These are phyloP conservation scores for Psittacula cyanocephala DNA, from an alignment of 2,113 vertebrate genomes.

Conservation along the genomic window DNA sequence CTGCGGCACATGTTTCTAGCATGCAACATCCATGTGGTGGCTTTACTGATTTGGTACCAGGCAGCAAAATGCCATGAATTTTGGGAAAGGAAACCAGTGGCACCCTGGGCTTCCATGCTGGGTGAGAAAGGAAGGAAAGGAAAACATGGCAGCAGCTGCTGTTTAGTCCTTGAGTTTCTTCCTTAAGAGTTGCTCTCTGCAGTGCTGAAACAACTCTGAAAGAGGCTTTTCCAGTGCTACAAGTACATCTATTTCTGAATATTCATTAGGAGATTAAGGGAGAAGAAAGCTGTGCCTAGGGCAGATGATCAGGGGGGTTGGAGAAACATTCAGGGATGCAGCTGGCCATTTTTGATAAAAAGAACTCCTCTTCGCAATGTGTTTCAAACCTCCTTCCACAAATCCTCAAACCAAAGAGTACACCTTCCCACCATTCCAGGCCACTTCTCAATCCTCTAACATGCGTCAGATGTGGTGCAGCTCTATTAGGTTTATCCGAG, in stretches of 20 bases:
- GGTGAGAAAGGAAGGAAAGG: neutral
- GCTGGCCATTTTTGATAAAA: conserved; percentile 26
- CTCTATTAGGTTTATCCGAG: neutral
- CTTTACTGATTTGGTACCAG: neutral
- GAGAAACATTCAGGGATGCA: conserved; percentile 4
- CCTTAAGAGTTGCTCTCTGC: conserved; percentile 40
- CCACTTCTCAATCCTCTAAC: neutral
- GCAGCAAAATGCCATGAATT: neutral
- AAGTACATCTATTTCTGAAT: conserved; percentile 41
- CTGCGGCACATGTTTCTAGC: neutral
- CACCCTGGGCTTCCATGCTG: neutral
- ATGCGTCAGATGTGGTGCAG: accelerated
- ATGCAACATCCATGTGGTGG: accelerated
- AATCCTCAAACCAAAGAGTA: neutral
- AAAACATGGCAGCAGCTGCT: conserved; percentile 39
- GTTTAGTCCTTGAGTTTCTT: conserved; percentile 29
- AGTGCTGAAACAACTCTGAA: conserved; percentile 26
- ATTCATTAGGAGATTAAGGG: conserved; percentile 52
- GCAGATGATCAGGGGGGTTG: neutral
- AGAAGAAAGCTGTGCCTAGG: conserved; percentile 49
- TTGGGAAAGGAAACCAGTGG: neutral
- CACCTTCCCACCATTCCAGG: neutral
- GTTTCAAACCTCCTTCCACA: neutral
- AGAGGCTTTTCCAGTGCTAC: conserved; percentile 53
- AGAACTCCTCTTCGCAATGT: neutral